Evolutionary conservation across 2,113 vertebrate genomes (phyloP), one percentile per base, ranked within the genome.

Genomic region (Corynorhinus townsendii): DNA sequence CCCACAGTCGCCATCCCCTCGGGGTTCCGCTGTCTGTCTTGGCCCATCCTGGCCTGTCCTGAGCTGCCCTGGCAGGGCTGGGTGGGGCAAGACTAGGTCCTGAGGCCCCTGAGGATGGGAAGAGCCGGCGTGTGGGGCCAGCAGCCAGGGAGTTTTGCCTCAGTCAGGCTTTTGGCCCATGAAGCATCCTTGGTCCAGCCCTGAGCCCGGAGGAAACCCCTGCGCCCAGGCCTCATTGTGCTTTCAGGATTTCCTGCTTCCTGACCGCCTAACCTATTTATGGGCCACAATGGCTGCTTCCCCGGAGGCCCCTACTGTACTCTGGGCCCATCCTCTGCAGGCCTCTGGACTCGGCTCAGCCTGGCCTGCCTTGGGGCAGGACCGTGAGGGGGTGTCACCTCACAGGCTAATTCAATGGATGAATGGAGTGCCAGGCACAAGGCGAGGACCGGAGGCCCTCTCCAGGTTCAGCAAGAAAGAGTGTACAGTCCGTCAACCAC

Each of bases 181-280:
- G 87, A 16, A n/a, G 45, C 71, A 59, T 76, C 85, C 87, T 95
- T 5, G 4, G 71, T 40, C 81, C 66, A 43, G 33, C 88, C 33
- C 85, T 56, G 33, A 1, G 90, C 90, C 90, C 26, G 69, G 92
- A 97, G 97, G 97, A 97, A 97, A 88, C 81, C 90, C 93, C 92
- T 77, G 81, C 3, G 47, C n/a, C 59, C 82, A 54, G 68, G 62
- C 71, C 77, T 93, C 93, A 97, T 97, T 97, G 97, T 97, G 64
- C 96, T 96, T 10, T 75, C 97, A 97, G 97, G 96, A 97, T 96
- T 96, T 97, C 96, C 97, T 14, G 90, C 96, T 97, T 97, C 97
- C 97, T 96, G 95, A 45, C 97, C 87, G 43, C 92, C 97, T 95
- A 96, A 96, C 96, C 97, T 97, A 97, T 97, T 97, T 97, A 94